Evolutionary conservation across 2,888 invertebrate genomes (phyloP).

Genomic region (Dynastes maya): DNA sequence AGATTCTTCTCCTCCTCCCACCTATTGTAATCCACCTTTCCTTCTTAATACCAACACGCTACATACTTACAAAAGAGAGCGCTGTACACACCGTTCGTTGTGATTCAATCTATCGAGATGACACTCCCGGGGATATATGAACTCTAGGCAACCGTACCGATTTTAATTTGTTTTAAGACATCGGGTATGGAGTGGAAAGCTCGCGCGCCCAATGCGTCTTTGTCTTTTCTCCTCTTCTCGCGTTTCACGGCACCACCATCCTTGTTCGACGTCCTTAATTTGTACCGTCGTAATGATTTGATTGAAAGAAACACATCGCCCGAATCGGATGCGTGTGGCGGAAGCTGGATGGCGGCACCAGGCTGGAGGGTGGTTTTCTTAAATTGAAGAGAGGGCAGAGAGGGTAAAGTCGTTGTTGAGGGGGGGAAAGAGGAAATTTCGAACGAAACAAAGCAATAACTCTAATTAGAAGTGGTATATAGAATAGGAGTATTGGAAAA

Average conservation of each 20-base stretch:
- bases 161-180: constrained; percentile 69
- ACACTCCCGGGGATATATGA: constrained; percentile 73
- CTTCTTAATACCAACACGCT: constrained; percentile 19
- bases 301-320: constrained; percentile 15
- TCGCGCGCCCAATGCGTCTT: neutral
- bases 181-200: neutral
- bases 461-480: constrained; percentile 6
- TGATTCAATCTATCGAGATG: constrained; percentile 77
- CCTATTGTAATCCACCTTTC: neutral
- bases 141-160: constrained; percentile 64
- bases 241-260: neutral
- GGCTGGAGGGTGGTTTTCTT: neutral
- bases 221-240: constrained; percentile 2
- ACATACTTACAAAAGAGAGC: neutral
- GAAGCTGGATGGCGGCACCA: neutral
- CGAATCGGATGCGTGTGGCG: constrained; percentile 12
- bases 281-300: constrained; percentile 14
- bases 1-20: neutral
- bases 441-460: neutral
- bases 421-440: neutral
- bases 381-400: neutral
- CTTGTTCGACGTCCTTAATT: constrained; percentile 3
- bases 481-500: neutral
- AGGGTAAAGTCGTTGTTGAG: neutral
- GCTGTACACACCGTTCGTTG: constrained; percentile 68